Percentiles rank a stretch among this genome's conserved stretches.
Evolutionary conservation across 1,140 invertebrate genomes (phyloP).

Genomic region (Riptortus pedestris): DNA sequence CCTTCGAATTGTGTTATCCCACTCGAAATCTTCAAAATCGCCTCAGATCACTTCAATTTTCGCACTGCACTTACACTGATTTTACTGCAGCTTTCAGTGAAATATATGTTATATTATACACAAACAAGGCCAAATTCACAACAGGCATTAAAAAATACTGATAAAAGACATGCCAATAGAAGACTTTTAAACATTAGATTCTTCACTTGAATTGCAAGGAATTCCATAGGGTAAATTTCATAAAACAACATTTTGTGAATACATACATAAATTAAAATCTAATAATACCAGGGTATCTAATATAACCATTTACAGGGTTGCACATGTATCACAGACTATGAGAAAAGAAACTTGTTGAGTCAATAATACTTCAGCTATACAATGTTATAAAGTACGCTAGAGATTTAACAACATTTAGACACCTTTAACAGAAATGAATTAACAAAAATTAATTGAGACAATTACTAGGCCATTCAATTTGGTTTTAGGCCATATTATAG

Average conservation of each 20-base stretch:
- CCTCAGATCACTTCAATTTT: neutral
- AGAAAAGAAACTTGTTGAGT: neutral
- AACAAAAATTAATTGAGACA: neutral
- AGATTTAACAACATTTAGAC: neutral
- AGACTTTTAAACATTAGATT: constrained; percentile 1
- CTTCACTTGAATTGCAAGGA: constrained; percentile 9
- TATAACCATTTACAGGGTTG: too few species aligned
- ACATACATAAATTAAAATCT: neutral
- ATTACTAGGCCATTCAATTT: neutral
- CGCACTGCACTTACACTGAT: too few species aligned
- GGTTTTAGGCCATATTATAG: neutral
- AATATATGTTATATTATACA: too few species aligned
- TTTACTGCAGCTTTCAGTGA: too few species aligned
- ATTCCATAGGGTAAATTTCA: neutral
- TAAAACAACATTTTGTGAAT: neutral
- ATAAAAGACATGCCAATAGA: too few species aligned
- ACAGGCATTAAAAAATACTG: too few species aligned
- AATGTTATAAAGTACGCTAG: too few species aligned
- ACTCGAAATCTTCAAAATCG: neutral
- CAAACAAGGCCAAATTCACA: too few species aligned
- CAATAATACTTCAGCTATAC: too few species aligned
- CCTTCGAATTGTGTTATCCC: constrained; percentile 3
- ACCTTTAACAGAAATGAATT: neutral
- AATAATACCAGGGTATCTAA: neutral
- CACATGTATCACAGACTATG: constrained; percentile 16